These are phyloP conservation scores for Lithodes maja DNA, from an alignment of 2,888 invertebrate genomes.

Conservation along the genomic window DNA sequence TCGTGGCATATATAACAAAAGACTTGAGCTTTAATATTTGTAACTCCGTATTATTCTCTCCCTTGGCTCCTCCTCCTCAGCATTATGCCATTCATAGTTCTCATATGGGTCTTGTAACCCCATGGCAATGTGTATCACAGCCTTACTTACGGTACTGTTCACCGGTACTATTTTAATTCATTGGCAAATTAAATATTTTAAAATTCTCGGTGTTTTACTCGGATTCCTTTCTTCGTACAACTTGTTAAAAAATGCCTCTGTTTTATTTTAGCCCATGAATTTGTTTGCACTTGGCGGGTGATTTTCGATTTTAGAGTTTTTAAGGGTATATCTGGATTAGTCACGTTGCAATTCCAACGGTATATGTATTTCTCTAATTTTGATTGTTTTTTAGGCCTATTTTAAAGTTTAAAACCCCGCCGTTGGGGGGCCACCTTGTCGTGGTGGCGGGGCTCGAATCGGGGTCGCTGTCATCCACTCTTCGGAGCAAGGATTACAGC, in stretches of 20 bases:
- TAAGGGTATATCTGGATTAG: no score
- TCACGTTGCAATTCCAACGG: no score
- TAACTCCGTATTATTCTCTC: slow-evolving; percentile 45
- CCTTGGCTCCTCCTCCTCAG: slow-evolving; percentile 31
- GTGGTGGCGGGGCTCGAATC: no score
- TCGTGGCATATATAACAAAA: background rate
- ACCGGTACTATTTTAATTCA: slow-evolving; percentile 53
- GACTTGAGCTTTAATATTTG: slow-evolving; percentile 20
- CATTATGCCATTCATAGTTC: slow-evolving; percentile 47
- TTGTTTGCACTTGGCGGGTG: no score
- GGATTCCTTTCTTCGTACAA: background rate
- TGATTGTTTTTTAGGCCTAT: no score
- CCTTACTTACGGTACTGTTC: slow-evolving; percentile 54
- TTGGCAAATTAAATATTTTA: slow-evolving; percentile 61
- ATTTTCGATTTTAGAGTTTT: no score
- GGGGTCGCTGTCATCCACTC: no score
- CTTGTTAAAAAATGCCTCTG: background rate
- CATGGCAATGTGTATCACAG: slow-evolving; percentile 65
- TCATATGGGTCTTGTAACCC: slow-evolving; percentile 64
- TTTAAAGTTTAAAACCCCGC: no score
- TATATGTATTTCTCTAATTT: no score
- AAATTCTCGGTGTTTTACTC: slow-evolving; percentile 18
- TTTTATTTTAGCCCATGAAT: no score
- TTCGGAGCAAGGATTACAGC: no score
- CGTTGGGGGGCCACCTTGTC: no score